Evolutionary conservation across 2,888 invertebrate genomes (phyloP).

Genomic region (Drosophila quinaria): DNA sequence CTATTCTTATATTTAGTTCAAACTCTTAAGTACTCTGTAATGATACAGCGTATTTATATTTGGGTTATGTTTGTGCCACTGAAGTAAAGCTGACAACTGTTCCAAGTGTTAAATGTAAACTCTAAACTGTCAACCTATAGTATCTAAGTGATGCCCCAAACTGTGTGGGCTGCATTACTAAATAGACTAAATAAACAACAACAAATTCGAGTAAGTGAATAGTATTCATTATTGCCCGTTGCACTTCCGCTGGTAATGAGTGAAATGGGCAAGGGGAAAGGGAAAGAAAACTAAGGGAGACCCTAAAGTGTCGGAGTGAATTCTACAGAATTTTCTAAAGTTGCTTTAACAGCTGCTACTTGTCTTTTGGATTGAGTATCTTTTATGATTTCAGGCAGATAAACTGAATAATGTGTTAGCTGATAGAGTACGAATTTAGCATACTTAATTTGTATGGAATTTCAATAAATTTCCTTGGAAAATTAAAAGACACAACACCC

Average conservation of each 20-base stretch:
- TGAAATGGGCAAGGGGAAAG: slow-evolving; percentile 31
- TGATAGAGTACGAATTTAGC: slow-evolving; percentile 12
- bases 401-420: neutral
- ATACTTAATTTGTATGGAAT: slow-evolving; percentile 8
- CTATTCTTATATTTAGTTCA: neutral
- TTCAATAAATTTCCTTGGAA: no score
- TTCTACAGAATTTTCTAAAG: slow-evolving; percentile 32
- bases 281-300: neutral
- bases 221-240: slow-evolving; percentile 26
- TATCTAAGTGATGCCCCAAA: slow-evolving; percentile 11
- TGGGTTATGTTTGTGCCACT: slow-evolving; percentile 38
- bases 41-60: slow-evolving; percentile 35
- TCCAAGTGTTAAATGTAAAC: slow-evolving; percentile 12
- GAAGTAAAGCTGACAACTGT: slow-evolving; percentile 46
- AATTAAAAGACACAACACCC: neutral
- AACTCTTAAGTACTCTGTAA: slow-evolving; percentile 8
- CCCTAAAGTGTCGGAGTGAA: slow-evolving; percentile 27
- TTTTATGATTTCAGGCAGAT: slow-evolving; percentile 9
- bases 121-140: slow-evolving; percentile 45
- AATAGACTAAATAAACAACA: slow-evolving; percentile 30
- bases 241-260: slow-evolving; percentile 53
- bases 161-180: slow-evolving; percentile 57
- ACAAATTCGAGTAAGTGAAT: slow-evolving; percentile 30
- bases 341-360: slow-evolving; percentile 40
- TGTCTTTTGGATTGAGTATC: neutral